phyloP scores from a whole-genome alignment of 2,113 vertebrate genomes.

The Cariama cristata region DNA sequence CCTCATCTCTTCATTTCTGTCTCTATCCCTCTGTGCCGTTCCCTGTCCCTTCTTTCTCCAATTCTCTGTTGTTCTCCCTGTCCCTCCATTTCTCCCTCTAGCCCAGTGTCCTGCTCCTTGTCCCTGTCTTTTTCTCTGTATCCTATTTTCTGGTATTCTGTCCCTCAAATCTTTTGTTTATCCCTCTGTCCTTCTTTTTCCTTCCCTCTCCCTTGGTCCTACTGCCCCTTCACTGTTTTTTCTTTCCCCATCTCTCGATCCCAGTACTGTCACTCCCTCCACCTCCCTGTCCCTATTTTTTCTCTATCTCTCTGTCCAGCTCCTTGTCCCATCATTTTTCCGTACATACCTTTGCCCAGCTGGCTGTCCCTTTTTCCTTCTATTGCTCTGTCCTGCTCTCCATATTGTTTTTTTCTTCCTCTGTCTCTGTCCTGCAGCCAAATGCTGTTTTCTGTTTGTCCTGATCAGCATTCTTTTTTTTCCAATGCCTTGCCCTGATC shows the following conservation, averaged over 20 bases:
- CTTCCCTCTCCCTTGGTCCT: not conserved
- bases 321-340: not conserved
- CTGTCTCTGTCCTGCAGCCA: too few relatives aligned
- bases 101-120: not conserved
- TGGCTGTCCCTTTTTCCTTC: not conserved
- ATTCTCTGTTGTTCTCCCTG: not conserved
- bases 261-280: not conserved
- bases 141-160: not conserved
- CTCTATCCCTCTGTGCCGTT: not conserved
- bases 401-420: too few relatives aligned
- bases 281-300: not conserved
- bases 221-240: not conserved
- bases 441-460: not conserved
- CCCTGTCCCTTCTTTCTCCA: not conserved
- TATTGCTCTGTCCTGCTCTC: not conserved
- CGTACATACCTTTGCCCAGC: not conserved
- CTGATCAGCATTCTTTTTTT: not conserved
- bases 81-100: not conserved
- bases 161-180: not conserved
- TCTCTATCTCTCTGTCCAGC: not conserved
- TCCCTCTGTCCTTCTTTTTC: not conserved
- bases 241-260: not conserved
- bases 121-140: not conserved
- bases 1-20: not conserved
- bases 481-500: not conserved